A percentile compares a stretch with the other conserved stretches of the same genome.
Evolutionary conservation across 1,140 invertebrate species (phyloP).

Genomic region (Vollenhovia emeryi): DNA sequence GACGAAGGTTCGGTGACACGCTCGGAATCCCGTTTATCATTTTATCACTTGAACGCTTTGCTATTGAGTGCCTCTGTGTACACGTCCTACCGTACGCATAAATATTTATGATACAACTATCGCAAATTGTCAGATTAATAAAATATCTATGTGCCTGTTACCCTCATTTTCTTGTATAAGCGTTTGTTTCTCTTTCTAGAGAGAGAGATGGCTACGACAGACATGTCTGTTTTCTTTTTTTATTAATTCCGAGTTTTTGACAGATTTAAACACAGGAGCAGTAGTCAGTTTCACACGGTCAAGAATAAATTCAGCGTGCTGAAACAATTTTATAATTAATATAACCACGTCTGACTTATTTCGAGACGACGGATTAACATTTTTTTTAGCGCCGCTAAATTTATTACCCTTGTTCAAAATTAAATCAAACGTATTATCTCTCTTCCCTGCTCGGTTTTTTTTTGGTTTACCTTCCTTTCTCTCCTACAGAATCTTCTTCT

Average conservation of each 20-base stretch:
- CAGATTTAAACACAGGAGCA: neutral
- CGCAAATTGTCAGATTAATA: constrained; percentile 52
- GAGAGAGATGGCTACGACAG: neutral
- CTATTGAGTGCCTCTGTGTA: constrained; percentile 78
- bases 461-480: neutral
- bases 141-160: constrained; percentile 47
- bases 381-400: neutral
- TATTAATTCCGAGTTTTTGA: neutral
- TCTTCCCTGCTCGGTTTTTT: neutral
- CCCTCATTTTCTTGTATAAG: constrained; percentile 30
- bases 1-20: constrained; percentile 72
- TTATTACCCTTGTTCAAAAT: neutral
- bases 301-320: neutral
- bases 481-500: neutral
- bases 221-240: too few relatives aligned
- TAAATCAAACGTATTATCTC: constrained; percentile 10
- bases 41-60: constrained; percentile 83
- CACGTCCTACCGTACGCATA: constrained; percentile 64
- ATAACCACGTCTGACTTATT: neutral
- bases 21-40: constrained; percentile 76
- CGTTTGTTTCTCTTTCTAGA: neutral
- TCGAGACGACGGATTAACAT: neutral
- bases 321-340: neutral
- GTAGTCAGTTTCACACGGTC: neutral
- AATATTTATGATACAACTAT: constrained; percentile 61